phyloP scores from a whole-genome alignment of 2,888 invertebrate genomes.

The Strigamia maritima region DNA sequence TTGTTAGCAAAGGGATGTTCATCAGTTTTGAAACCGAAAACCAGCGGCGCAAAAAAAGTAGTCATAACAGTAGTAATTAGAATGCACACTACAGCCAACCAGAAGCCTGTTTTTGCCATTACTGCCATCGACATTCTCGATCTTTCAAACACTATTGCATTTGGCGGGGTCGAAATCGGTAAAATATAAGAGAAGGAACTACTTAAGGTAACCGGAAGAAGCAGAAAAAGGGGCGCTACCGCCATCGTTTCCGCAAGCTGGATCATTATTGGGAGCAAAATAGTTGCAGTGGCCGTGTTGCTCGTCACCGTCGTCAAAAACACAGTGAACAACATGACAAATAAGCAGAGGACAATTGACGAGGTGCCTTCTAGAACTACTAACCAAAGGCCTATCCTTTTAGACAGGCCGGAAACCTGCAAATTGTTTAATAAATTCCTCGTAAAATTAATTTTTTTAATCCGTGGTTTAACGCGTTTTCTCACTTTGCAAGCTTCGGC shows the following conservation, averaged over 20 bases:
- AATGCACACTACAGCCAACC: not conserved
- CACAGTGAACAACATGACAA: not conserved
- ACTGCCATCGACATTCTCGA: not conserved
- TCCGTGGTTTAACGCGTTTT: not conserved
- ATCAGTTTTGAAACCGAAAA: not conserved
- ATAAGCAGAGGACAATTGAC: not conserved
- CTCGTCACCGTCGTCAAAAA: slow-evolving; percentile 11
- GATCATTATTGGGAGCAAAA: slow-evolving; percentile 13
- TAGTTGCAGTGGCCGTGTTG: slow-evolving; percentile 22
- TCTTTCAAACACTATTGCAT: slow-evolving; percentile 21
- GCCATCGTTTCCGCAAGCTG: not conserved
- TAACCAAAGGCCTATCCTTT: not conserved
- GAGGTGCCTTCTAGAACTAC: not conserved
- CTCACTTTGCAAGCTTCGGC: slow-evolving; percentile 11
- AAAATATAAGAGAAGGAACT: not conserved
- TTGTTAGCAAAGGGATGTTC: too few species aligned
- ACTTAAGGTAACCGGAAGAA: not conserved
- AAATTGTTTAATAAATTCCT: not conserved
- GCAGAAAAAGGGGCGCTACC: not conserved
- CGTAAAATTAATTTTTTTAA: too few species aligned
- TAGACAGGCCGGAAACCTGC: not conserved
- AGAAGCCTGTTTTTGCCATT: not conserved
- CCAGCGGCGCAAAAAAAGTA: not conserved
- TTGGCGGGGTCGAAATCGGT: slow-evolving; percentile 34
- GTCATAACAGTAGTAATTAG: not conserved